Percentiles rank a stretch among this genome's conserved stretches.
phyloP scores from a whole-genome alignment of 2,888 invertebrate species.

The Stictocephala bisonia region DNA sequence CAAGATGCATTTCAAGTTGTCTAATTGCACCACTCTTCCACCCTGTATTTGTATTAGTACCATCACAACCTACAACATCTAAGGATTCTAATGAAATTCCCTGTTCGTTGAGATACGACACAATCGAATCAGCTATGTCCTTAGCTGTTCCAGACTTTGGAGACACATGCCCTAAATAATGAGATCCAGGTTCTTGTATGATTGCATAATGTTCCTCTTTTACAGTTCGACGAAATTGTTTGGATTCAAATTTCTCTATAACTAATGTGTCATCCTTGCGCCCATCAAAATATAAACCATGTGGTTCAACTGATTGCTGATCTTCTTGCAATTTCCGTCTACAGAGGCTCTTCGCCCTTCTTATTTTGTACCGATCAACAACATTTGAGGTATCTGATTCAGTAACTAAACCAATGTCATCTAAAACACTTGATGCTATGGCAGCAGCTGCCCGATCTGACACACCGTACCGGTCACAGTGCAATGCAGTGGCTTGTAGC shows the following conservation, averaged over 20 bases:
- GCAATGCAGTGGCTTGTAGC: conserved; percentile 32
- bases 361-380: conserved; percentile 28
- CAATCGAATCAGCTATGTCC: conserved; percentile 26
- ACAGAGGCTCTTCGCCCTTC: conserved; percentile 30
- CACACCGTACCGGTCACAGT: conserved; percentile 33
- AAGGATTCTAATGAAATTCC: conserved; percentile 36
- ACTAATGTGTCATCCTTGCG: no score
- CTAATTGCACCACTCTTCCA: conserved; percentile 40
- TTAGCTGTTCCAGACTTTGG: conserved; percentile 25
- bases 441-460: conserved; percentile 40
- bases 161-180: conserved; percentile 36
- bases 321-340: neutral
- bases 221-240: neutral
- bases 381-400: conserved; percentile 24
- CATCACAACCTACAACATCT: conserved; percentile 25
- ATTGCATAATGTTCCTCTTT: neutral
- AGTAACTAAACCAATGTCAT: conserved; percentile 36
- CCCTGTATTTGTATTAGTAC: conserved; percentile 30
- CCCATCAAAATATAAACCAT: conserved; percentile 34
- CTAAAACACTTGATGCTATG: conserved; percentile 41
- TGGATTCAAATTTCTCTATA: neutral
- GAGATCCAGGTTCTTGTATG: conserved; percentile 36
- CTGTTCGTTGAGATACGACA: conserved; percentile 16
- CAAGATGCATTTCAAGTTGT: conserved; percentile 32
- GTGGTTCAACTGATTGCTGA: neutral